A percentile compares a stretch with the other conserved stretches of the same genome.
Conservation (phyloP, 1,140 invertebrate species). For the Leptinotarsa texana region DNA sequence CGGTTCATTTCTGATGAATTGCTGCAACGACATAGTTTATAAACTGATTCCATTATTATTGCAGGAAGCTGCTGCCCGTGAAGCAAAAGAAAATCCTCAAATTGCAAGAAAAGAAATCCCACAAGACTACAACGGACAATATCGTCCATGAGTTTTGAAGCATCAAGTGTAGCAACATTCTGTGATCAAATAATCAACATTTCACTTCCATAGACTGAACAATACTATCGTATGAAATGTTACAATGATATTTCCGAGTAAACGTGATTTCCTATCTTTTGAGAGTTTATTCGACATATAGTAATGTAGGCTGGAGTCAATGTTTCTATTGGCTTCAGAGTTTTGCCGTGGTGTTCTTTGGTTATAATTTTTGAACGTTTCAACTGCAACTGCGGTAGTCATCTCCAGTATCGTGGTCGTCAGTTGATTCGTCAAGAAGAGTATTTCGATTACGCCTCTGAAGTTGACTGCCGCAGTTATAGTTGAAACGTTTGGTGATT, state of each 20-base stretch:
- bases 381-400: too few relatives aligned
- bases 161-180: conserved; percentile 4
- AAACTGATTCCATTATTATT: background rate
- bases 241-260: background rate
- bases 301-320: too few relatives aligned
- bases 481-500: too few relatives aligned
- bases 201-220: conserved; percentile 18
- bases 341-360: too few relatives aligned
- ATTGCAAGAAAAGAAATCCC: conserved; percentile 27
- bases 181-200: conserved; percentile 7
- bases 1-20: background rate
- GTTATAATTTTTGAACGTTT: too few relatives aligned
- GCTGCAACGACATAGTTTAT: background rate
- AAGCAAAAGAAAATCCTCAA: conserved; percentile 42
- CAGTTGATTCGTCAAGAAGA: too few relatives aligned
- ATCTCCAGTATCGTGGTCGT: too few relatives aligned
- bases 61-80: conserved; percentile 44
- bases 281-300: too few relatives aligned
- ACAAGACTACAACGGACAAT: conserved; percentile 40
- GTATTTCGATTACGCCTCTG: too few relatives aligned
- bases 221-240: background rate
- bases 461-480: too few relatives aligned
- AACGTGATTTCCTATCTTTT: background rate
- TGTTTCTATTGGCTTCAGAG: too few relatives aligned
- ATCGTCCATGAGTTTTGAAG: conserved; percentile 22